Base-by-base conservation (phyloP, 2,888 invertebrate genomes). In the Poecilobothrus nobilitatus region DNA sequence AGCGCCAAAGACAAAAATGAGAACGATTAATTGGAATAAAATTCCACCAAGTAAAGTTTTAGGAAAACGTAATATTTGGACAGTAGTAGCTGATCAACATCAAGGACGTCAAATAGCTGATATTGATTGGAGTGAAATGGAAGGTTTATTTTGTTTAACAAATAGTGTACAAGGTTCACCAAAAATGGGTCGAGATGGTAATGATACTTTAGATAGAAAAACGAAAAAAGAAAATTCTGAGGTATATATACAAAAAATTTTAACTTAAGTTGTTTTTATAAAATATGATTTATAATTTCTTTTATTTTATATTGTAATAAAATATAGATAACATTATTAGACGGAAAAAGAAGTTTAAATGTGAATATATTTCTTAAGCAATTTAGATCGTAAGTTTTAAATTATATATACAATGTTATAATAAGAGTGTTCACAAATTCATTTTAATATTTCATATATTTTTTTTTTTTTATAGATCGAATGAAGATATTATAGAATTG, bases 321-420 rank as follows among this genome's bases (percentile, higher is more conserved):
- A 81, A 62, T 82, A 62, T 79, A 91, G 89, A 94, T 97, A 74
- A 90, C 91, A 12, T 85, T 97, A 63, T 83, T 98, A 71, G 97
- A 97, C 78, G 94, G 93, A 66, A 97, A 97, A 83, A 84, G 95
- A 76, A 97, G 96, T 79, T 85, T 98, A 72, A 97, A 97, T 78
- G 93, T 97, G n/a, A 97, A 97, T 81, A 97, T 98, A 76, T 98
- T 97, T 82, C 86, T 98, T 73, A 96, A 96, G 82, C 97, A 97
- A 81, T 97, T 97, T 81, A 86, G 94, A 83, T 92, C 91, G 91
- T 93, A 84, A 80, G 74, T 72, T 37, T 44, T 66, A 37, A 68
- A n/a, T n/a, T n/a, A n/a, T n/a, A 22, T 68, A 18, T 67, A 18
- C 61, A 61, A 27, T 27, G 5, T 1, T 12, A 9, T 33, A 9